Evolutionary conservation across 2,113 vertebrate species (phyloP).

Genomic region (Mus spicilegus): DNA sequence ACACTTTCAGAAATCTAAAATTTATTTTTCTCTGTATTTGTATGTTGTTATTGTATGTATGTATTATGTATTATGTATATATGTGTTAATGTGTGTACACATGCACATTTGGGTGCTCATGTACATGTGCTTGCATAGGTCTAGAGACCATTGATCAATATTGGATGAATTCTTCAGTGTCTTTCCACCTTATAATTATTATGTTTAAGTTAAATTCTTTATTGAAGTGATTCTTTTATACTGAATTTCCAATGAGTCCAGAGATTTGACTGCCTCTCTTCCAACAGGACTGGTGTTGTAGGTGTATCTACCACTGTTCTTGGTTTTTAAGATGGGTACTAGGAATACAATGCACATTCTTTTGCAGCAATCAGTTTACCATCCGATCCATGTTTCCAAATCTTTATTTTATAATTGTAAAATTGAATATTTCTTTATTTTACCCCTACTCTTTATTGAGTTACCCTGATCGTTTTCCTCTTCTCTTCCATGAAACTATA

Average conservation of each 20-base stretch:
- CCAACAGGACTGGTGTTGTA: neutral
- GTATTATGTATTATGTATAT: neutral
- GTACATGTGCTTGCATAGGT: neutral
- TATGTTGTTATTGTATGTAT: neutral
- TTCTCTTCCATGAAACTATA: neutral
- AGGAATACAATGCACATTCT: neutral
- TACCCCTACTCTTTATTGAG: neutral
- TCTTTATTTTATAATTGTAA: neutral
- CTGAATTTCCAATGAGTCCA: neutral
- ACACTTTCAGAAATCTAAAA: neutral
- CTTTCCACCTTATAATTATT: neutral
- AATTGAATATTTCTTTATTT: neutral
- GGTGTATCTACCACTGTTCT: neutral
- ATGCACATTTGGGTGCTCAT: neutral
- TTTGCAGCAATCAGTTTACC: neutral
- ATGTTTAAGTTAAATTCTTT: neutral
- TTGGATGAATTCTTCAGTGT: neutral
- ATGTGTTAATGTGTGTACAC: neutral
- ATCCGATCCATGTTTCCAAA: neutral
- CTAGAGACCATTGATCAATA: neutral
- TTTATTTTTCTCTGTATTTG: neutral
- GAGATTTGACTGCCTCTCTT: too few species aligned
- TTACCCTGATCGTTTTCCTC: neutral
- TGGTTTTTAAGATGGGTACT: neutral
- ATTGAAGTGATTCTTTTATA: neutral